Evolutionary conservation across 2,113 vertebrate genomes (phyloP).

Genomic region (Laterallus jamaicensis): DNA sequence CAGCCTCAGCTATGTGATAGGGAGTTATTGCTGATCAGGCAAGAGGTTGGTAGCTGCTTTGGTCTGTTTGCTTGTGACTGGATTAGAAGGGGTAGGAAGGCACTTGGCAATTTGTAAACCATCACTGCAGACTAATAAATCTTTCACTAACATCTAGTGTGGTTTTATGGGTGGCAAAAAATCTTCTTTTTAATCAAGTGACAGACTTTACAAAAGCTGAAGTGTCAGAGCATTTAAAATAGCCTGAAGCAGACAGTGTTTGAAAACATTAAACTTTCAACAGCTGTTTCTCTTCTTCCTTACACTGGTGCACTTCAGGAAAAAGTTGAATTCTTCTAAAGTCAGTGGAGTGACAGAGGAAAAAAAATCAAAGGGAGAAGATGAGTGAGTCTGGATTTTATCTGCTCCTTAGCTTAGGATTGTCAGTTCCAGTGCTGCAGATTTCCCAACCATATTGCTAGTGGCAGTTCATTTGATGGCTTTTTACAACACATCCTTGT

Average conservation of each 20-base stretch:
- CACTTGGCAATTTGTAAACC: not conserved
- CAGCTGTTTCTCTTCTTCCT: conserved; percentile 12
- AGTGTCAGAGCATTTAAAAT: not conserved
- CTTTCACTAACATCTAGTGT: not conserved
- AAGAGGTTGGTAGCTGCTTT: not conserved
- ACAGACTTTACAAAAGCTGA: not conserved
- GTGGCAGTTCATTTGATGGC: not conserved
- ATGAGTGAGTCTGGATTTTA: not conserved
- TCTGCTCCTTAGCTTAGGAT: not conserved
- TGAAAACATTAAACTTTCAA: conserved; percentile 18
- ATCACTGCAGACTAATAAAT: not conserved
- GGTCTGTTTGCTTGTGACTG: not conserved
- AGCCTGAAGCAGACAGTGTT: not conserved
- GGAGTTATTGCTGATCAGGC: not conserved
- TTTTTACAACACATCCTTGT: not conserved
- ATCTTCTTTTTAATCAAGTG: not conserved
- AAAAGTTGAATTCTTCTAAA: not conserved
- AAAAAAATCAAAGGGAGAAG: not conserved
- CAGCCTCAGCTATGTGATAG: not conserved
- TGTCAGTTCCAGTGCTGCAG: not conserved
- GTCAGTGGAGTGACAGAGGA: not conserved
- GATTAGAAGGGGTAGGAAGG: not conserved
- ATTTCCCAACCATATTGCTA: not conserved
- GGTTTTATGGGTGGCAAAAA: not conserved
- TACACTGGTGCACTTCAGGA: not conserved